Conservation (phyloP, 2,888 invertebrate species). For the Macroteleia sp. region DNA sequence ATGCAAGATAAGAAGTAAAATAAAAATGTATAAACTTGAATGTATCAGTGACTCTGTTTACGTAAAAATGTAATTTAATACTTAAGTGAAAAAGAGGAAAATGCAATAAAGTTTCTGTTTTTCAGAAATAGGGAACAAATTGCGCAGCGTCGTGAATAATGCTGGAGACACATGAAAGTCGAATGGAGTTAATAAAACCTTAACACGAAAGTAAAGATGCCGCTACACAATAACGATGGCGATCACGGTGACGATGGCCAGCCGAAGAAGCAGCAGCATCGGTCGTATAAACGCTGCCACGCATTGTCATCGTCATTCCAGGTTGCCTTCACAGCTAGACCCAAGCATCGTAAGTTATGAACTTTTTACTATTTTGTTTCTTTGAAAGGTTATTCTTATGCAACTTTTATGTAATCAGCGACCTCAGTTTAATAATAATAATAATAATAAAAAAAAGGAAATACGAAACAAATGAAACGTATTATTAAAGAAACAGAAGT, state of each 20-base stretch:
- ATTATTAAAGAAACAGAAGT: no score
- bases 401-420: constrained; percentile 1
- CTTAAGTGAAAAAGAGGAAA: no score
- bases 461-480: no score
- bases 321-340: constrained; percentile 69
- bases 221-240: constrained; percentile 65
- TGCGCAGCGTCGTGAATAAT: constrained; percentile 25
- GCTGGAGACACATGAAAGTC: constrained; percentile 26
- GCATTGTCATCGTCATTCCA: constrained; percentile 72
- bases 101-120: no score
- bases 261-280: constrained; percentile 88
- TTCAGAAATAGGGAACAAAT: constrained; percentile 12
- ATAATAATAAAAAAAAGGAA: no score
- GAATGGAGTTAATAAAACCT: constrained; percentile 50
- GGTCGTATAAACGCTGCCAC: constrained; percentile 83
- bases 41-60: no score
- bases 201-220: constrained; percentile 62
- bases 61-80: no score
- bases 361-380: constrained; percentile 4
- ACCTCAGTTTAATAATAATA: no score
- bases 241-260: constrained; percentile 84
- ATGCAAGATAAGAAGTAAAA: no score
- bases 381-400: background rate
- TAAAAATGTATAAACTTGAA: no score
- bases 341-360: constrained; percentile 68